Conservation (phyloP, 1,140 invertebrate genomes). For the Hypsibius dujardini region DNA sequence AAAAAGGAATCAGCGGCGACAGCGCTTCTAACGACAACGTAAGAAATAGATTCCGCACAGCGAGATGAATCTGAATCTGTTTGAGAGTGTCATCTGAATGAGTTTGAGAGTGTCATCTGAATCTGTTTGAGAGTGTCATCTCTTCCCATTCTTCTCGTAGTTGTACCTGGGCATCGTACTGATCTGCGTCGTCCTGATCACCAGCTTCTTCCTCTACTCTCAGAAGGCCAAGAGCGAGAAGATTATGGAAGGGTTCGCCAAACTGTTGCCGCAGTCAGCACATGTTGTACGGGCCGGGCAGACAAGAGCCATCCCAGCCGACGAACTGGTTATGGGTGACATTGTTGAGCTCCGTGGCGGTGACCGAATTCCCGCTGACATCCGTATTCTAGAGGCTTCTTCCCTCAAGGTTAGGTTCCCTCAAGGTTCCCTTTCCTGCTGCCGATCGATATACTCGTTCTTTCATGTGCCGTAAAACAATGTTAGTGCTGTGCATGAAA, state of each 20-base stretch:
- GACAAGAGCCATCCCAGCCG: conserved; percentile 32
- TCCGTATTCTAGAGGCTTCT: conserved; percentile 48
- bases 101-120: not conserved
- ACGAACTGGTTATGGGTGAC: conserved; percentile 56
- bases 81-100: not conserved
- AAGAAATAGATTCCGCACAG: too few relatives aligned
- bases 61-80: conserved; percentile 6
- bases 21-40: too few relatives aligned
- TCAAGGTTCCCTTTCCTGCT: too few relatives aligned
- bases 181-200: conserved; percentile 82
- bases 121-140: not conserved
- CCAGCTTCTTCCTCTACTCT: conserved; percentile 91
- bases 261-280: conserved; percentile 38
- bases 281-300: conserved; percentile 26
- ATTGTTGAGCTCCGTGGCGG: conserved; percentile 61
- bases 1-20: too few relatives aligned
- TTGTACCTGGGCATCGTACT: conserved; percentile 85
- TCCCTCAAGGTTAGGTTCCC: conserved; percentile 50
- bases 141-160: conserved; percentile 27
- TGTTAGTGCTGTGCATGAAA: too few relatives aligned
- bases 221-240: conserved; percentile 78
- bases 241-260: conserved; percentile 51
- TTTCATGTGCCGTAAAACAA: too few relatives aligned
- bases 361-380: conserved; percentile 60
- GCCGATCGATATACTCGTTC: too few relatives aligned